Base-by-base conservation (phyloP, 2,888 invertebrate species). In the Autographa pulchrina region DNA sequence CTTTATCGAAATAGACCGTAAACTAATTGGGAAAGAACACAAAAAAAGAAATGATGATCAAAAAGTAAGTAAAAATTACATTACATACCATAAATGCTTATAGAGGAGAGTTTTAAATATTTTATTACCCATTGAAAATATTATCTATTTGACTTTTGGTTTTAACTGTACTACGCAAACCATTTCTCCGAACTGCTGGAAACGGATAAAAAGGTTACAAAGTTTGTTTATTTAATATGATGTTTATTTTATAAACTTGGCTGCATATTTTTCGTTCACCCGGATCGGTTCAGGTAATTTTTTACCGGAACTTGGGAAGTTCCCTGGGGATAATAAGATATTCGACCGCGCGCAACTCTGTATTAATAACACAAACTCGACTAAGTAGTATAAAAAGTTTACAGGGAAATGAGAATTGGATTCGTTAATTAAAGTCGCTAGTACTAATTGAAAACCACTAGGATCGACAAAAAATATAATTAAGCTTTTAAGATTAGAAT, bases 171-270 rank as follows among this genome's bases (percentile, higher is more conserved):
- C 16, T 4, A 62, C 41, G 9, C 5, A 25, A 56, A 38, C 20
- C 61, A 41, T 48, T 48, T 48, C n/a, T n/a, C 48, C 5, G n/a
- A 56, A 25, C 20, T 61, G 38, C 18, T 61, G 4, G 13, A 38
- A 70, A 61, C 14, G 0, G 16, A 65, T 66, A 59, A 54, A 77
- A 69, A 69, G 62, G 32, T 58, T 67, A 52, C 59, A 64, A 78
- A 62, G 64, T 66, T 68, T 62, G 65, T 64, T 75, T 82, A 60
- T 68, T 68, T 78, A 62, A 72, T 68, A 62, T 71, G 75, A 78
- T 81, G 72, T 83, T 78, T 82, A 81, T 79, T 81, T 78, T 72
- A 75, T 83, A 71, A 76, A 66, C 61, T 52, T 70, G 35, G 58
- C 68, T 63, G 58, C 68, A 76, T 72, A 79, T 78, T 75, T 79